Base-by-base conservation (phyloP, 1,140 invertebrate genomes). In the Monochamus saltuarius region DNA sequence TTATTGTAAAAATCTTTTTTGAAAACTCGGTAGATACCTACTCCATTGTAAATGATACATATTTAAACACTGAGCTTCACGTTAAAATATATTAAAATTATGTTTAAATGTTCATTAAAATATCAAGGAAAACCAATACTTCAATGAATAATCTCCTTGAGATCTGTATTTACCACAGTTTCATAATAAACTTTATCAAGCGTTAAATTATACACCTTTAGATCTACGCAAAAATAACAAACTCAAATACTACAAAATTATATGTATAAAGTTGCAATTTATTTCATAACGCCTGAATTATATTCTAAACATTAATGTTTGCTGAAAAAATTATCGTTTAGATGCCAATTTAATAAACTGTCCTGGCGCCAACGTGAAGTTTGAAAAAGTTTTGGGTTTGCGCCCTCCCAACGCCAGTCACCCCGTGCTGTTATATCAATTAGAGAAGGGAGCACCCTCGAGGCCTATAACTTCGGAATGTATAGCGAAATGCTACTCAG, bases 381-480 rank as follows among this genome's bases (percentile, higher is more conserved):
- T 76, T 49, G 74, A 75, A 64, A 76, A 76, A 69, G 55, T 76
- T 13, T 45, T 75, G 8, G 74, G 74, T 10, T 46, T 71, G 14
- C 56, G 64, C 46, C 70, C 70, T 11, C 58, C 60, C 2, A 43
- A 56, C 50, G 37, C 47, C 17, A 43, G 46, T 17, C 13, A 60
- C 40, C 51, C 61, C 13, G n/a, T 56, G n/a, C 50, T 73, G 6
- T 50, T 74, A 2, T 61, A 67, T 45, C 52, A 61, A 63, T 42
- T 50, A 4, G 37, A 62, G 17, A 53, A 34, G 22, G 54, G 64
- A 34, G 50, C 53, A 22, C 19, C 75, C 73, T 71, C 75, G 71
- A 69, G 79, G 73, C 56, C 78, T 73, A 75, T 81, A 72, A 73
- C 82, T 74, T 59, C 77, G 66, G 72, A 82, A 64, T 85, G 83